Conservation (phyloP, 64 coral and sea anemone species). For the Pocillopora verrucosa region DNA sequence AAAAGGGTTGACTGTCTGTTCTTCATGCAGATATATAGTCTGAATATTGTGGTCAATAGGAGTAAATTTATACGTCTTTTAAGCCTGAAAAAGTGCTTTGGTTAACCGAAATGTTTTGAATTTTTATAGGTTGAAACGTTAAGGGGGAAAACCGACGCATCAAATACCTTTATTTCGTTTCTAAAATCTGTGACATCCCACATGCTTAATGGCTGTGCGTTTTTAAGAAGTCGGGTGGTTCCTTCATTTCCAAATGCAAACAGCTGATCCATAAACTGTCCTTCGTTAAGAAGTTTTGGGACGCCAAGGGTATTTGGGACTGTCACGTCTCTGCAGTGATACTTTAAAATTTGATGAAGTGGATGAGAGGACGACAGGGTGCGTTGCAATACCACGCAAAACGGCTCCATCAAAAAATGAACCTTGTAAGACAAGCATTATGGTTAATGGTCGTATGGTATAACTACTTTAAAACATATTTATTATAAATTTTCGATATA, state of each 20-base stretch:
- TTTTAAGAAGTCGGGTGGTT: neutral
- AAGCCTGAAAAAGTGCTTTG: too few relatives aligned
- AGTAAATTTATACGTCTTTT: neutral
- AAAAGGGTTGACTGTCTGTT: too few relatives aligned
- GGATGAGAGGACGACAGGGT: conserved; percentile 54
- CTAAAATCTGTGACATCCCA: conserved; percentile 56
- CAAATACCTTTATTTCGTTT: conserved; percentile 27
- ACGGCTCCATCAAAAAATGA: conserved; percentile 57
- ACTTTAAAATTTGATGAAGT: conserved; percentile 61
- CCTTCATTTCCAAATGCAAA: conserved; percentile 59
- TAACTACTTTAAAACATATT: too few relatives aligned
- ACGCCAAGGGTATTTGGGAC: conserved; percentile 47
- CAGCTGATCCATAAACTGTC: conserved; percentile 22
- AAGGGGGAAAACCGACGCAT: neutral
- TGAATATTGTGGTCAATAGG: too few relatives aligned
- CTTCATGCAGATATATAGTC: too few relatives aligned
- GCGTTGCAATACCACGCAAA: conserved; percentile 60
- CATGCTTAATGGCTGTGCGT: conserved; percentile 3
- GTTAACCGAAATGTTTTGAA: neutral
- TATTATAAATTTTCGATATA: neutral
- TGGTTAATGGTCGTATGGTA: too few relatives aligned
- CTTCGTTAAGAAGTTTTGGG: conserved; percentile 16
- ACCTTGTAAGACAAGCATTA: conserved; percentile 14
- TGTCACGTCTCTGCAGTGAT: conserved; percentile 58
- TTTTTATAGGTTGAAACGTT: neutral